Evolutionary conservation across 2,113 vertebrate species (phyloP), one percentile per base, ranked within the genome.

Genomic region (Malurus cyaneus): DNA sequence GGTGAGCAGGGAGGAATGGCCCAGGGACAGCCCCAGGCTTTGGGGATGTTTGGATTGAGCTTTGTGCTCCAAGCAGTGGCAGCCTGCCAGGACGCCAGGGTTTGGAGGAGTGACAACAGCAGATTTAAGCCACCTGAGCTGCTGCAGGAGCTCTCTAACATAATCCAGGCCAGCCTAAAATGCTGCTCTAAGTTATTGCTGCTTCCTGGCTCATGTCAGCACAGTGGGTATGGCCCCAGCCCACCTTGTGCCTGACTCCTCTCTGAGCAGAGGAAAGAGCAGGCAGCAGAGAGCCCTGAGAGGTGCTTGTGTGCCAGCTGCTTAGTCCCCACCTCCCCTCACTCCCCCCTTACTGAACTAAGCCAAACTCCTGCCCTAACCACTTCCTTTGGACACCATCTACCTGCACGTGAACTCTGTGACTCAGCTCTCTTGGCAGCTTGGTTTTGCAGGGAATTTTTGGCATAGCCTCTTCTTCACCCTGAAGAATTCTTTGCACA

Each of bases 81-180:
- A 89, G 81, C 47, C 42, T 74, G 93, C 92, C 94, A 94, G 89
- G 64, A 64, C 0, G 20, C 88, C 34, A 50, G 83, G 28, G 36
- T 77, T 86, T 93, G 92, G 67, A 93, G 85, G 67, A 84, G 81
- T 82, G 92, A 88, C 92, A 92, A 77, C 60, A 82, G 81, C 0
- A 11, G 87, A 95, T 95, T 93, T 94, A 91, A 95, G 94, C 89
- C 94, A 95, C 95, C 93, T 95, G 95, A 94, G 80, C 73, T 79
- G 93, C 89, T 85, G 70, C 84, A 92, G 81, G 78, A 70, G 49
- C 32, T 73, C 66, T 76, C 78, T 79, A 59, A 87, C 83, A 77
- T 84, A 92, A 95, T 54, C 87, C 89, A 95, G 87, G 66, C 49
- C 46, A 73, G 66, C 34, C 81, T 50, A 41, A 85, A 89, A 88